Evolutionary conservation across 2,113 vertebrate species (phyloP), one percentile per base, ranked within the genome.

Genomic region (Crypturellus undulatus): DNA sequence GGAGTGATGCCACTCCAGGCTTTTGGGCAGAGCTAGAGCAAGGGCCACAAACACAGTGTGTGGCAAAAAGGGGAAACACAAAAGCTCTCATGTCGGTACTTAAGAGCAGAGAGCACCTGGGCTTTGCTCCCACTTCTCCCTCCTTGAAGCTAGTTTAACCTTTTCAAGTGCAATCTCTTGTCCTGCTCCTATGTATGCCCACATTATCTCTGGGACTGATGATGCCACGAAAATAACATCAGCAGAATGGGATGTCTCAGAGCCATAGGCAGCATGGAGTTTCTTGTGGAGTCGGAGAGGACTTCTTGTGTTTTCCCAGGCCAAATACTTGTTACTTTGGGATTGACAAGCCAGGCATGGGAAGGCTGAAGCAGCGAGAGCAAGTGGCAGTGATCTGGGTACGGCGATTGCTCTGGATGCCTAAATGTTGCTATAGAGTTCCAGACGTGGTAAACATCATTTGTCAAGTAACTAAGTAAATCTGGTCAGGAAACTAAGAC

Each of bases 311-410:
- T 30, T 40, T 69, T 64, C 15, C 20, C 36, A n/a, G 7, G 8
- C 0, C 1, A 80, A 28, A 3, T 49, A 2, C 65, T 52, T 42
- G 34, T 2, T 77, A 28, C 49, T 52, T 40, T 47, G 54, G 14
- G 26, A 8, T 84, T 40, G 19, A 56, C 17, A 34, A 79, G 52
- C 18, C 56, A 90, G 59, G 10, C 28, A 88, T 30, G 67, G 38
- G 45, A 72, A 79, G 22, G 32, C 32, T 90, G 32, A 73, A 90
- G 67, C 47, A 18, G 6, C 36, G n/a, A 40, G 26, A 45, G 24
- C 10, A 59, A 81, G 43, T 10, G 32, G 26, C 67, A 83, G 15
- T 25, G 28, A 63, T 58, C 11, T 79, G 42, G 32, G 59, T 52
- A 78, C 22, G 4, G 20, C 17, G 58, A 43, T 26, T 60, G 26